Evolutionary conservation across 2,888 invertebrate species (phyloP).

Genomic region (Rhamphomyia laevipes): DNA sequence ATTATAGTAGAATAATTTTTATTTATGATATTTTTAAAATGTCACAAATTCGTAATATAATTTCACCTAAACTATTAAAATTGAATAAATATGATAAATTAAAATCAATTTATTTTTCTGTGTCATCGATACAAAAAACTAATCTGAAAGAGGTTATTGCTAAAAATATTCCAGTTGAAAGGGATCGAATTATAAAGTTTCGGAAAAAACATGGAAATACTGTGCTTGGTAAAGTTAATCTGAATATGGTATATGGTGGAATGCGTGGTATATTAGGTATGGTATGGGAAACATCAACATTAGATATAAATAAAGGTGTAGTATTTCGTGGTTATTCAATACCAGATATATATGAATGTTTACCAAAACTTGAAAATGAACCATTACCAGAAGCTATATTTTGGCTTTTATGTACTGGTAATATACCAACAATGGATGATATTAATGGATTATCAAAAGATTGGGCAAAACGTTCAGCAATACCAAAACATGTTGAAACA

Average conservation of each 20-base stretch:
- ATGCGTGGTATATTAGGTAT: constrained; percentile 81
- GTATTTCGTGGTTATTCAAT: constrained; percentile 76
- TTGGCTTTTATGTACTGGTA: constrained; percentile 77
- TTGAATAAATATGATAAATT: no score
- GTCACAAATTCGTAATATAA: no score
- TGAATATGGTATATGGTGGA: constrained; percentile 55
- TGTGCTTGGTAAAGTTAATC: constrained; percentile 6
- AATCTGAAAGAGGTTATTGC: background rate
- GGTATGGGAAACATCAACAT: constrained; percentile 78
- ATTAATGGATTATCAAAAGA: constrained; percentile 51
- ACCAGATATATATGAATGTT: constrained; percentile 68
- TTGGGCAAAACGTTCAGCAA: constrained; percentile 50
- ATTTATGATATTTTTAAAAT: no score
- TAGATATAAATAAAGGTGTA: constrained; percentile 81
- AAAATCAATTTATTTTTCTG: no score
- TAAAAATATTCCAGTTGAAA: constrained; percentile 6
- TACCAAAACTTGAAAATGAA: constrained; percentile 61
- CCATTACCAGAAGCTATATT: constrained; percentile 81
- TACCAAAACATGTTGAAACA: constrained; percentile 62
- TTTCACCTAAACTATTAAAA: no score
- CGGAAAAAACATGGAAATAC: constrained; percentile 6
- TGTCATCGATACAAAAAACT: no score
- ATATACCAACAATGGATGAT: constrained; percentile 66
- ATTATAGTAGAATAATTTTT: no score
- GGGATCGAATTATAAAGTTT: constrained; percentile 7